phyloP scores from a whole-genome alignment of 2,113 vertebrate genomes.

The Formicarius rufipectus region DNA sequence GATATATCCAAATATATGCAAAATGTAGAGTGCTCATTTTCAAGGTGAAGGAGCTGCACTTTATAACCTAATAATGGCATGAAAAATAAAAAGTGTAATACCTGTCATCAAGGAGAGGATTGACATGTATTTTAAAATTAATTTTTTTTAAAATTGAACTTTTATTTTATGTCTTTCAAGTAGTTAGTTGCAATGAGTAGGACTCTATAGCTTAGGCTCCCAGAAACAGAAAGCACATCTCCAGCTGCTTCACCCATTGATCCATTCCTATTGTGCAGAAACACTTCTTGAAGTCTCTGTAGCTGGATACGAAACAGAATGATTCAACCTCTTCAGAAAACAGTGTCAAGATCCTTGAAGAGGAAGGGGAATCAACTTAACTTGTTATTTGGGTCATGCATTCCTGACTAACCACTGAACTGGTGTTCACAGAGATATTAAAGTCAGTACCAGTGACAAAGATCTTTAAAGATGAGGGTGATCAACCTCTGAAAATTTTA shows the following conservation, averaged over 20 bases:
- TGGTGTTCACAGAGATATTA: not conserved
- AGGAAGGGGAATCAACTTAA: not conserved
- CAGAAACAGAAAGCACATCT: not conserved
- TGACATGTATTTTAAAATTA: not conserved
- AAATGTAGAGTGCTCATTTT: not conserved
- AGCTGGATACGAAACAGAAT: not conserved
- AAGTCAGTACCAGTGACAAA: not conserved
- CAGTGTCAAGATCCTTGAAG: not conserved
- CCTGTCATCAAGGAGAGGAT: not conserved
- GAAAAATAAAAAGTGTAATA: not conserved
- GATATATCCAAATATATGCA: not conserved
- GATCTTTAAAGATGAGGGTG: not conserved
- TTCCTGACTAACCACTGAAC: not conserved
- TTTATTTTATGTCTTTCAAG: not conserved
- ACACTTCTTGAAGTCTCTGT: not conserved
- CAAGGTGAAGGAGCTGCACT: not conserved
- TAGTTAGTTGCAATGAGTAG: not conserved
- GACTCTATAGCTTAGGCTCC: not conserved
- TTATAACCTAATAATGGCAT: not conserved
- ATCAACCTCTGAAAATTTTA: not conserved
- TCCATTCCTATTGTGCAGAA: not conserved
- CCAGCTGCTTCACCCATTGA: not conserved
- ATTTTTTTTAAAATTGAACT: not conserved
- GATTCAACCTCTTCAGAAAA: not conserved
- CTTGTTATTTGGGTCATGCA: not conserved